These are phyloP conservation scores for Caenorhabditis remanei DNA, from an alignment of 1,140 invertebrate species.

Conservation along the genomic window DNA sequence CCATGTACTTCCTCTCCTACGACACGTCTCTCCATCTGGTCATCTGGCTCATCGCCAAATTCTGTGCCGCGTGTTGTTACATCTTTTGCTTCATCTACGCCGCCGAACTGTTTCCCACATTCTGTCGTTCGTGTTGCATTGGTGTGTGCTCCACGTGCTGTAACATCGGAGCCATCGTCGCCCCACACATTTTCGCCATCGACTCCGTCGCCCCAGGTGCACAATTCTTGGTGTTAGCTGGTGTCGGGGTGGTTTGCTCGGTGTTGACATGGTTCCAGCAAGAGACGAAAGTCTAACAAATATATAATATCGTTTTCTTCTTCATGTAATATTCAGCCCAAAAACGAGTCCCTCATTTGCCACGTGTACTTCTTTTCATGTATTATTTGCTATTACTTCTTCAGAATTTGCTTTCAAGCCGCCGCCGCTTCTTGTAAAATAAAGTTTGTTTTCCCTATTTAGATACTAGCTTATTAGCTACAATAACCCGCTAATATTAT, in stretches of 20 bases:
- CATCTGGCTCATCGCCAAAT: constrained; percentile 57
- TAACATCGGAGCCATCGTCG: constrained; percentile 56
- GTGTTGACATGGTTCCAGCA: constrained; percentile 31
- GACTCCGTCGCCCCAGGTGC: not conserved
- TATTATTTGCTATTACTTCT: not conserved
- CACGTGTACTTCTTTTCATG: constrained; percentile 9
- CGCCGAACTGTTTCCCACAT: constrained; percentile 52
- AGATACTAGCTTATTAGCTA: no score
- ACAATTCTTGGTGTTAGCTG: constrained; percentile 5
- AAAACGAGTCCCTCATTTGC: constrained; percentile 6
- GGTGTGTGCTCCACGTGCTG: constrained; percentile 55
- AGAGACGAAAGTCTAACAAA: constrained; percentile 13
- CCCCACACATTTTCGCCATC: constrained; percentile 40
- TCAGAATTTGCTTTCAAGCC: not conserved
- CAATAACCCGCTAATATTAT: no score
- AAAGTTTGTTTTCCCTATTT: not conserved
- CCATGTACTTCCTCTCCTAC: constrained; percentile 23
- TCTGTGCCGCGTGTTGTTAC: constrained; percentile 46
- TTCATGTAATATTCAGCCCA: not conserved
- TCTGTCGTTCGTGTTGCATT: constrained; percentile 41
- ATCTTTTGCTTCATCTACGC: constrained; percentile 60
- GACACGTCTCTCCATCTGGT: constrained; percentile 15
- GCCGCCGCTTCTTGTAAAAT: not conserved
- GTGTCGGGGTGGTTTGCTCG: not conserved
- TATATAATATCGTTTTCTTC: not conserved